Conservation (phyloP, 2,797 vertebrate species). For the Lagorchestes hirsutus region DNA sequence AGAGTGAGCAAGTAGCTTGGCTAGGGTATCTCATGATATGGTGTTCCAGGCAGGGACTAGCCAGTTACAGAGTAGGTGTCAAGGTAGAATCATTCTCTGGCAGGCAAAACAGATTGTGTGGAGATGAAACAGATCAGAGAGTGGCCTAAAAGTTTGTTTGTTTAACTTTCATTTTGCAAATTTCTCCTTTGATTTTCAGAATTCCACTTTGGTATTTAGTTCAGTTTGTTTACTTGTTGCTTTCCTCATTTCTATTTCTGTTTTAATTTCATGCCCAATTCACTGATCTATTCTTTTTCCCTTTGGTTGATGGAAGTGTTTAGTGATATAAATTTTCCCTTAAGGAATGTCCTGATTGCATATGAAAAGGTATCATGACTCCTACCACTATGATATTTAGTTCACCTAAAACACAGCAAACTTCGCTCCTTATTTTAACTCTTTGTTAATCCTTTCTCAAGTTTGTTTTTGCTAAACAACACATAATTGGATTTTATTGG, state of each 20-base stretch:
- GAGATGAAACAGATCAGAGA: no score
- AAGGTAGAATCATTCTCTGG: background rate
- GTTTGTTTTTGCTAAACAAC: background rate
- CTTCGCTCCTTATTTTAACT: background rate
- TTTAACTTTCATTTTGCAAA: no score
- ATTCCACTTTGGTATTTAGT: background rate
- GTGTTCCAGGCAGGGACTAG: background rate
- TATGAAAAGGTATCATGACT: background rate
- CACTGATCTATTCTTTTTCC: background rate
- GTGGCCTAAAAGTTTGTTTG: no score
- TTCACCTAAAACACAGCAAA: background rate
- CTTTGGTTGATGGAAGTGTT: background rate
- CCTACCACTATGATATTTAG: background rate
- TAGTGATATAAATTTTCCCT: background rate
- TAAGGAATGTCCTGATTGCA: background rate
- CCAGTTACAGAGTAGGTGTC: background rate
- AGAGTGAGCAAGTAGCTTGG: background rate
- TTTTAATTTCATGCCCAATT: background rate
- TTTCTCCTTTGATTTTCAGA: no score
- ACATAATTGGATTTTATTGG: background rate
- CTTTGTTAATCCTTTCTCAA: background rate
- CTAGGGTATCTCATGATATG: background rate
- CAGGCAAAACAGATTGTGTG: no score
- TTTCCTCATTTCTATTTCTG: background rate
- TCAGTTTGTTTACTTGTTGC: background rate